Evolutionary conservation across 2,888 invertebrate genomes (phyloP).

Genomic region (Helobdella robusta): DNA sequence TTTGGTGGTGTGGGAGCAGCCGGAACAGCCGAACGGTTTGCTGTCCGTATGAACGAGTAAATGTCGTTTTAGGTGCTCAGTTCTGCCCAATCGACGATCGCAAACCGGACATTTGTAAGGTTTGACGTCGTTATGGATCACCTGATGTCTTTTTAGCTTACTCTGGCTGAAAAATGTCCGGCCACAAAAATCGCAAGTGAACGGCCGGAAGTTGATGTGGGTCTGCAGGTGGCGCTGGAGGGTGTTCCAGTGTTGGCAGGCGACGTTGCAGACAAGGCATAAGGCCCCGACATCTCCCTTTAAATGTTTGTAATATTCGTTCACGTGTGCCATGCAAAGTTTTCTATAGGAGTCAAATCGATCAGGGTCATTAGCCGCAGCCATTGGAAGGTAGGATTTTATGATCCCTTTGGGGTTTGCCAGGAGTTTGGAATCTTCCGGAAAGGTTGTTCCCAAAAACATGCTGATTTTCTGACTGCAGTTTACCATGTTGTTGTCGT

Average conservation of each 20-base stretch:
- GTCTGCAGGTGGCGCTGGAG: conserved; percentile 34
- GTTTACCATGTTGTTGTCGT: too few species aligned
- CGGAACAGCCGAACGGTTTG: conserved; percentile 33
- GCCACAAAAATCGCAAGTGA: conserved; percentile 32
- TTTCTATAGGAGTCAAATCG: conserved; percentile 30
- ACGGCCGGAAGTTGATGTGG: conserved; percentile 34
- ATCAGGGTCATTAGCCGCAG: conserved; percentile 27
- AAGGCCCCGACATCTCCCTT: conserved; percentile 25
- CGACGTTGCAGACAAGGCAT: conserved; percentile 28
- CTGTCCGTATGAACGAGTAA: conserved; percentile 33
- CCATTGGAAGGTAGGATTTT: conserved; percentile 26
- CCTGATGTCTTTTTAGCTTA: conserved; percentile 34
- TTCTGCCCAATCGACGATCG: conserved; percentile 32
- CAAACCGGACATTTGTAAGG: conserved; percentile 36
- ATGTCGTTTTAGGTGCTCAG: conserved; percentile 35
- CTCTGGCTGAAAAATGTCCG: conserved; percentile 33
- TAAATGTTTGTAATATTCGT: conserved; percentile 28
- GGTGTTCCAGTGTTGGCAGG: conserved; percentile 30
- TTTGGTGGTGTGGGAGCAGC: conserved; percentile 33
- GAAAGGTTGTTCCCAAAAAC: conserved; percentile 21
- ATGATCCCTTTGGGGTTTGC: conserved; percentile 29
- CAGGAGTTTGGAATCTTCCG: conserved; percentile 27
- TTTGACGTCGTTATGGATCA: conserved; percentile 34
- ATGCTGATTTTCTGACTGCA: conserved; percentile 17
- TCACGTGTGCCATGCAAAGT: conserved; percentile 28